phyloP scores from a whole-genome alignment of 2,113 vertebrate species.

The Nibea albiflora region DNA sequence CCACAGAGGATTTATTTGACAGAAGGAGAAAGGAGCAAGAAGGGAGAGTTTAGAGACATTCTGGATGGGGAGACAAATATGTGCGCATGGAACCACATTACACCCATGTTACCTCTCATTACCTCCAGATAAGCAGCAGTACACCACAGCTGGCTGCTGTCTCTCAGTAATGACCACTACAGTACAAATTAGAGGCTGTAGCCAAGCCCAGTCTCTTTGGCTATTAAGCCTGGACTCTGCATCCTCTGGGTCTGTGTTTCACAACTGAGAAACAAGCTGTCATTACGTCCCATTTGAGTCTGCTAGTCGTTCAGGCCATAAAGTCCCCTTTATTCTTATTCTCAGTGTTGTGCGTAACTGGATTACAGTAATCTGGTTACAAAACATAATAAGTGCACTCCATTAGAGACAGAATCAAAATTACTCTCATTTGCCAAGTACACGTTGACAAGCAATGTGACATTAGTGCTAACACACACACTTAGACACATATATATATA shows the following conservation, averaged over 20 bases:
- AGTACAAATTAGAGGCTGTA: conserved; percentile 65
- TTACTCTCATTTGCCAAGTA: conserved; percentile 18
- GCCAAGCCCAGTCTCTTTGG: conserved; percentile 59
- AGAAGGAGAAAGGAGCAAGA: conserved; percentile 57
- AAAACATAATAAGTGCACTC: conserved; percentile 28
- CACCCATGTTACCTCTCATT: conserved; percentile 74
- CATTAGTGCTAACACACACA: neutral
- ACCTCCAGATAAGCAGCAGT: conserved; percentile 68
- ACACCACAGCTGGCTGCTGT: conserved; percentile 69
- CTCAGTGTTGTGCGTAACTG: conserved; percentile 27
- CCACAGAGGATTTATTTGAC: conserved; percentile 77
- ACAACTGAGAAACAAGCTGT: conserved; percentile 46
- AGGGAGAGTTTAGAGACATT: conserved; percentile 58
- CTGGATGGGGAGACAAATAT: conserved; percentile 66
- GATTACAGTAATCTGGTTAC: conserved; percentile 46
- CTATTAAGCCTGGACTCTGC: conserved; percentile 50
- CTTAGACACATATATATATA: neutral
- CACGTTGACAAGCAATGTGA: conserved; percentile 24
- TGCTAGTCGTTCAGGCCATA: conserved; percentile 29
- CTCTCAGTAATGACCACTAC: conserved; percentile 68
- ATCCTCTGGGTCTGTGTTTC: conserved; percentile 47
- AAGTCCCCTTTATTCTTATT: conserved; percentile 32
- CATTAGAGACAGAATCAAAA: conserved; percentile 8
- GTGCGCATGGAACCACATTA: conserved; percentile 60
- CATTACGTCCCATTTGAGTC: conserved; percentile 44